Percentiles rank a stretch among this genome's conserved stretches.
phyloP scores from a whole-genome alignment of 2,797 vertebrate genomes.

The Sarcoramphus papa region DNA sequence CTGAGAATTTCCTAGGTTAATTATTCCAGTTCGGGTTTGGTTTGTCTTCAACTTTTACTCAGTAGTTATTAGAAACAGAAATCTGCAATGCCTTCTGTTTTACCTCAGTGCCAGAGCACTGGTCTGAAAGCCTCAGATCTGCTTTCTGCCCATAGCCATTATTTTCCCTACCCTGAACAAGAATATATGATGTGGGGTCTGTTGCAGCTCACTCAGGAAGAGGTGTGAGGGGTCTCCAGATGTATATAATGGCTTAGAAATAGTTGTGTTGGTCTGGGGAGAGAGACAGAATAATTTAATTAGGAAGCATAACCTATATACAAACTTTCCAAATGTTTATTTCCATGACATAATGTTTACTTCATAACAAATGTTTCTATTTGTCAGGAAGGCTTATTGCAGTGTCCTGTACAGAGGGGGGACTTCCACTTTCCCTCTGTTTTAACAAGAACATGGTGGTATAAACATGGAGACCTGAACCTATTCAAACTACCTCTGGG shows the following conservation, averaged over 20 bases:
- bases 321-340: constrained; percentile 31
- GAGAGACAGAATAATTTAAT: neutral
- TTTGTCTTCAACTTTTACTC: constrained; percentile 49
- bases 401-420: neutral
- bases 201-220: constrained; percentile 26
- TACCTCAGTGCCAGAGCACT: constrained; percentile 7
- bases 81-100: constrained; percentile 29
- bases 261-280: constrained; percentile 1
- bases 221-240: constrained; percentile 33
- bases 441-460: neutral
- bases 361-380: constrained; percentile 11
- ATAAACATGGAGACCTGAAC: neutral
- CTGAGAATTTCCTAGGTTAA: constrained; percentile 22
- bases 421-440: neutral
- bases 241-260: constrained; percentile 18
- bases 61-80: constrained; percentile 61
- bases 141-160: constrained; percentile 19
- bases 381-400: neutral
- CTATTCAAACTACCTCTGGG: neutral
- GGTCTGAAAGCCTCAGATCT: neutral
- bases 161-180: constrained; percentile 4
- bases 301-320: constrained; percentile 23
- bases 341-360: neutral
- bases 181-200: constrained; percentile 10
- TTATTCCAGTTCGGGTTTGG: constrained; percentile 32